phyloP scores from a whole-genome alignment of 2,113 vertebrate genomes.

The Butastur rufipennis region DNA sequence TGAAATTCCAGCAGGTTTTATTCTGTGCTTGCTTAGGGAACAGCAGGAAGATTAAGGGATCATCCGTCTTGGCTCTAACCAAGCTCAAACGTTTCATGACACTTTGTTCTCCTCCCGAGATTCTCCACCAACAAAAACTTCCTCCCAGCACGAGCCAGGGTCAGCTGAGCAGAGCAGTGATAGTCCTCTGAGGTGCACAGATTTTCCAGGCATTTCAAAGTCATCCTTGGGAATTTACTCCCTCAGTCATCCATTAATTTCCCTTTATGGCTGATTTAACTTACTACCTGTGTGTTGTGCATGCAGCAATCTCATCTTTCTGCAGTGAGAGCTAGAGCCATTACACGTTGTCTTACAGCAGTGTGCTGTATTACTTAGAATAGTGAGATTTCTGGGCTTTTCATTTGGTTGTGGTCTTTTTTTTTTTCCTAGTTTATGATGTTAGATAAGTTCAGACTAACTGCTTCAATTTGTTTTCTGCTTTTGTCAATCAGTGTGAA shows the following conservation, averaged over 20 bases:
- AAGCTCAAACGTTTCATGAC: background rate
- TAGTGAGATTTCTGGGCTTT: fast-evolving
- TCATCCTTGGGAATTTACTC: background rate
- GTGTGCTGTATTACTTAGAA: no score
- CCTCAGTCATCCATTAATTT: background rate
- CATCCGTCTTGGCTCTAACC: background rate
- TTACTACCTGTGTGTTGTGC: background rate
- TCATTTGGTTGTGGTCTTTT: background rate
- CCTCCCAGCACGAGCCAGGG: background rate
- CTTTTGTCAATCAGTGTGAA: background rate
- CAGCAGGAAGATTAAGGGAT: background rate
- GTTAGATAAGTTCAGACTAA: background rate
- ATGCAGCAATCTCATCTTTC: background rate
- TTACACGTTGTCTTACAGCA: fast-evolving
- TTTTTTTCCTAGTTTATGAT: background rate
- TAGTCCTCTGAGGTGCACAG: background rate
- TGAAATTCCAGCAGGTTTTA: background rate
- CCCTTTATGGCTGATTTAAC: background rate
- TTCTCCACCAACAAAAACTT: background rate
- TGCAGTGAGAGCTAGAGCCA: fast-evolving
- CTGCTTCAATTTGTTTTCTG: background rate
- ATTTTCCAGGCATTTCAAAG: background rate
- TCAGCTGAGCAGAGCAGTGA: background rate
- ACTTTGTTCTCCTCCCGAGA: background rate
- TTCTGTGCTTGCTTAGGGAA: background rate